Evolutionary conservation across 1,140 invertebrate genomes (phyloP), one percentile per base, ranked within the genome.

Genomic region (Macrobrachium nipponense): DNA sequence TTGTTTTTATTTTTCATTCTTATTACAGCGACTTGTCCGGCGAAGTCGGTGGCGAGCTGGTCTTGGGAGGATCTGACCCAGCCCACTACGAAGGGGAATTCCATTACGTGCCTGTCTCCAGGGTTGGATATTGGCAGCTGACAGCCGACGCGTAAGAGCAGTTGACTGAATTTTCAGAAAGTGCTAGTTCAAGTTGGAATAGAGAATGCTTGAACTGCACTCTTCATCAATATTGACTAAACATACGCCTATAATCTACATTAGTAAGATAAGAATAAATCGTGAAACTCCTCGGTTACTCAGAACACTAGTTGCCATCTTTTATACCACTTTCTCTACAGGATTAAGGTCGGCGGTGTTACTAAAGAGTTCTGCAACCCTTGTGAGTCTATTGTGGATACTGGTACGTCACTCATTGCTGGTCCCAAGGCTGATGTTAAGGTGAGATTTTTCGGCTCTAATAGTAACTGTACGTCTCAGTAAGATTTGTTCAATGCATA

Each of bases 21-120:
- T 62, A 43, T 68, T 44, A 15, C 58, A 88, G 91, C 36, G 90
- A 92, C 76, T 87, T 90, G 20, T 82, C 89, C 12, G 90, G 87
- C 14, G 87, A 82, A 43, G n/a, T 90, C 51, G 91, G 91, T 70
- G 91, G 91, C 23, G 90, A 92, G 82, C 90, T 92, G 79, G 91
- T 90, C 14, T 89, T 92, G 43, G 91, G 91, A n/a, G 91, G 91
- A 20, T 89, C 89, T 7, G 92, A 92, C 77, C 84, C 89, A 36
- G 86, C 90, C 58, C 89, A 91, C 76, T 91, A 90, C 89, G 88
- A 83, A 36, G 90, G 89, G 68, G 78, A 89, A 20, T 80, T 90
- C 62, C 80, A 81, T 18, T 90, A 89, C 72, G 82, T 89, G 11
- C 88, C 89, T 8, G 89, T 90, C 27, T 81, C 80, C 15, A 73